Conservation (phyloP, 2,888 invertebrate genomes). For the Acleris laterana region DNA sequence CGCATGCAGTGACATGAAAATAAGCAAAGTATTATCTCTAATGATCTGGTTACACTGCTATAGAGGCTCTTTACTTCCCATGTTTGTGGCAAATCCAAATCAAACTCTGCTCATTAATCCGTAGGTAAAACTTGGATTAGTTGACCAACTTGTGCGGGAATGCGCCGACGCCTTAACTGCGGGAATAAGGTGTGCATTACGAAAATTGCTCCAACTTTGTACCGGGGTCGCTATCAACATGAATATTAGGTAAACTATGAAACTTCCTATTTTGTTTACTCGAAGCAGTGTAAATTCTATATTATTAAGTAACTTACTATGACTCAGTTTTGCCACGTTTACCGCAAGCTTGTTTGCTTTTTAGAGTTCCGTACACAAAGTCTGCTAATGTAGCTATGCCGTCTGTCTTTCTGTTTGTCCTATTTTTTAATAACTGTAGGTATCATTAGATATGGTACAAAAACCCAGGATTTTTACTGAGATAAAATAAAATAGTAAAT, state of each 20-base stretch:
- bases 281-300: conserved; percentile 9
- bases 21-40: too few species aligned
- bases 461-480: too few species aligned
- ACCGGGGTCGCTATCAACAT: conserved; percentile 30
- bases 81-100: conserved; percentile 71
- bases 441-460: too few species aligned
- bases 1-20: too few species aligned
- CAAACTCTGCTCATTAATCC: conserved; percentile 82
- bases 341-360: background rate
- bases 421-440: too few species aligned
- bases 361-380: too few species aligned
- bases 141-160: conserved; percentile 73
- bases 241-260: conserved; percentile 25
- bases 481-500: too few species aligned
- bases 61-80: conserved; percentile 48
- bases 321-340: background rate
- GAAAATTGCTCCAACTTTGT: conserved; percentile 40
- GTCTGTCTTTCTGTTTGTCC: too few species aligned
- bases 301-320: conserved; percentile 5
- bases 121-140: conserved; percentile 83
- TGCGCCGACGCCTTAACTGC: conserved; percentile 45
- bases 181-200: conserved; percentile 57
- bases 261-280: conserved; percentile 26
- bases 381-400: too few species aligned
- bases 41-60: background rate